phyloP scores from a whole-genome alignment of 2,888 invertebrate species.

The Agrotis exclamationis region DNA sequence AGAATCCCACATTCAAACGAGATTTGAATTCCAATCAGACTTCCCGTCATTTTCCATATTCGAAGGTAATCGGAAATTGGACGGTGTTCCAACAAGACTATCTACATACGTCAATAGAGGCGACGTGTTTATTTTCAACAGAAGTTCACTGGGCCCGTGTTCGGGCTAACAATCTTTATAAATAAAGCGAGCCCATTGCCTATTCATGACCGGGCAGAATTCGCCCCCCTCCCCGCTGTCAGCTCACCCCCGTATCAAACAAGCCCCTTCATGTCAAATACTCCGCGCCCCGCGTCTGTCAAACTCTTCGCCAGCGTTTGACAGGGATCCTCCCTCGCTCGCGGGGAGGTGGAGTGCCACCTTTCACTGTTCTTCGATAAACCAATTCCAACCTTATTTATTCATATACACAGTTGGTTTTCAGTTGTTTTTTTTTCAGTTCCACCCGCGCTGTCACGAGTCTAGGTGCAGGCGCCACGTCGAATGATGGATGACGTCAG shows the following conservation, averaged over 20 bases:
- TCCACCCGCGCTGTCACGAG: constrained; percentile 86
- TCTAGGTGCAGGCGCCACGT: constrained; percentile 91
- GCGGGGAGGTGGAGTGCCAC: constrained; percentile 88
- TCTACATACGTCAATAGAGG: constrained; percentile 71
- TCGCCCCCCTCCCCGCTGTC: constrained; percentile 83
- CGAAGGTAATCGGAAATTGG: constrained; percentile 45
- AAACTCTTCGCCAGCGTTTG: constrained; percentile 91
- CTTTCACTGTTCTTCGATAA: constrained; percentile 67
- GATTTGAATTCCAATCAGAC: constrained; percentile 53
- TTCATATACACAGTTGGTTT: constrained; percentile 62
- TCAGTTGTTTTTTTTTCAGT: constrained; percentile 46
- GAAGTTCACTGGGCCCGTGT: constrained; percentile 86
- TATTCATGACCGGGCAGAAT: constrained; percentile 91
- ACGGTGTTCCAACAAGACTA: constrained; percentile 49
- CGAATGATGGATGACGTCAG: constrained; percentile 91
- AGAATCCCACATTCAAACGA: constrained; percentile 42
- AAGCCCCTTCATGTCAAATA: constrained; percentile 91
- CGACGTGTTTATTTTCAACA: constrained; percentile 85
- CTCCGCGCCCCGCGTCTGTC: constrained; percentile 91
- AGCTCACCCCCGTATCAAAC: constrained; percentile 90
- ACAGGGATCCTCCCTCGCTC: constrained; percentile 90
- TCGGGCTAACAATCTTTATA: constrained; percentile 89
- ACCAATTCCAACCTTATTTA: constrained; percentile 64
- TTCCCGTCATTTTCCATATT: constrained; percentile 33
- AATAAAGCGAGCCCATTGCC: constrained; percentile 91